Evolutionary conservation across 2,888 invertebrate species (phyloP).

Genomic region (Ceramica pisi): DNA sequence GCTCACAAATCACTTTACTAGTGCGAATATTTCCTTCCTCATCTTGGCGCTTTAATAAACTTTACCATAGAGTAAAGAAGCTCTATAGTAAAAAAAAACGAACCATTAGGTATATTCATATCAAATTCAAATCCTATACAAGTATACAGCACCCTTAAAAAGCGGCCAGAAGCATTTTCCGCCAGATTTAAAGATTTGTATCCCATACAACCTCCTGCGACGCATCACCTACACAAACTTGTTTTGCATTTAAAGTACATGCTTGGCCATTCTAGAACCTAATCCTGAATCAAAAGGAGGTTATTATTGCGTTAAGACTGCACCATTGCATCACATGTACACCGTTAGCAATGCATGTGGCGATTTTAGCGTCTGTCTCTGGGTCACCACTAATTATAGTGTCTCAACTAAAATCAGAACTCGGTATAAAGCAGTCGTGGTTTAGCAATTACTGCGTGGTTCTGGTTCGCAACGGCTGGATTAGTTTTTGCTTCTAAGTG

Average conservation of each 20-base stretch:
- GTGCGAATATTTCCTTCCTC: no score
- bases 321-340: slow-evolving; percentile 54
- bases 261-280: background rate
- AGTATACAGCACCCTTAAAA: no score
- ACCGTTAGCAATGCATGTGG: slow-evolving; percentile 75
- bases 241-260: background rate
- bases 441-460: slow-evolving; percentile 54
- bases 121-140: no score
- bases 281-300: slow-evolving; percentile 40
- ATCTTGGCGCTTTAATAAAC: no score
- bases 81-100: no score
- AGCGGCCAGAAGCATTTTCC: no score
- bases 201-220: no score
- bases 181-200: no score
- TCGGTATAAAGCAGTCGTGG: slow-evolving; percentile 48
- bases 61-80: no score
- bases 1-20: no score
- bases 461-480: slow-evolving; percentile 17
- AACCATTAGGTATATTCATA: no score
- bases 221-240: background rate
- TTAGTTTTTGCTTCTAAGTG: slow-evolving; percentile 40
- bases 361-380: slow-evolving; percentile 77
- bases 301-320: slow-evolving; percentile 25
- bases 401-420: slow-evolving; percentile 66
- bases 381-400: slow-evolving; percentile 76